Base-by-base conservation (phyloP, 1,140 invertebrate species). In the Orchestia grillus region DNA sequence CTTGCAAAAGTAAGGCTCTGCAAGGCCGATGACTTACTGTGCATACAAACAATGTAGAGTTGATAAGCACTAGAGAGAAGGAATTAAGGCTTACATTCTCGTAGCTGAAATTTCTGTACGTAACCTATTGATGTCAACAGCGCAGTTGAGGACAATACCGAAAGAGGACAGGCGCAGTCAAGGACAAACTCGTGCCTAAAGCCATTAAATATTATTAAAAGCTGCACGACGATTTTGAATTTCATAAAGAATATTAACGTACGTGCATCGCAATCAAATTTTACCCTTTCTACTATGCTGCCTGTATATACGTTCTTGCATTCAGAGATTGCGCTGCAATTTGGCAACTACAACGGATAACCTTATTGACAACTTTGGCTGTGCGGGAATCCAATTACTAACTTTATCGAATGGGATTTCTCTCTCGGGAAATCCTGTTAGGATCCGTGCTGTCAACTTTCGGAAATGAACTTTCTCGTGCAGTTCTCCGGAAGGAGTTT, bases 361-460 rank as follows among this genome's bases (percentile, higher is more conserved):
- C 92, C 92, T 94, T 47, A 94, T 94, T 94, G 43, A 94, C 92
- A 94, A 94, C 92, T 94, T 94, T 44, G 40, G 92, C 36, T 45
- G 92, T 45, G 92, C 44, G 8, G 11, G 92, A 94, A 94, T 94
- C 92, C 92, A 94, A 94, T 94, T 94, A 94, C 92, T 45, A 94
- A 94, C 92, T 94, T 94, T 45, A 44, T 40, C 92, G 19, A 94
- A 94, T 16, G 44, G 92, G 92, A 94, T 94, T 94, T 94, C 92
- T 94, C 43, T 94, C 43, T 45, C 92, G 92, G 44, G 44, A 40
- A 94, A 45, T 44, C 44, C 92, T 94, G 43, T 94, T 44, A 47
- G 44, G 44, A 94, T 45, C 36, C 88, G 88, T 44, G n/a, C 88
- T 44, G 88, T 44, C 88, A 90, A 90, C n/a, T 90, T 90, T 44